Evolutionary conservation across 2,888 invertebrate species (phyloP).

Genomic region (Patella ulyssiponensis): DNA sequence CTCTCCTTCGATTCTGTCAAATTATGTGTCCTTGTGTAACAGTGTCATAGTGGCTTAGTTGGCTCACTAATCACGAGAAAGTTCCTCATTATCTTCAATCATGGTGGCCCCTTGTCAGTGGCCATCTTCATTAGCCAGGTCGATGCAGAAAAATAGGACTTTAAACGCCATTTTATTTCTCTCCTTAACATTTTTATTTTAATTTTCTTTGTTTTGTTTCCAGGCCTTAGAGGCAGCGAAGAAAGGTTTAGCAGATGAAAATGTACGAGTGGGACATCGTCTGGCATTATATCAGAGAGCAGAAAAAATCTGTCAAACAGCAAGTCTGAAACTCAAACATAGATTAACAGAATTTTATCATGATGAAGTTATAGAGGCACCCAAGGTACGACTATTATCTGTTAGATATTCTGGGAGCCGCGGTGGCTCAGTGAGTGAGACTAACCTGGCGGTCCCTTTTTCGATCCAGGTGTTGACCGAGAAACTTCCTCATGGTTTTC

Average conservation of each 20-base stretch:
- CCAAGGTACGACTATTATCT: slow-evolving; percentile 56
- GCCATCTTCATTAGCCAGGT: not conserved
- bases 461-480: too few species aligned
- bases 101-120: not conserved
- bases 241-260: slow-evolving; percentile 67
- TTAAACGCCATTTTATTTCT: not conserved
- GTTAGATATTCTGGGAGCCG: slow-evolving; percentile 16
- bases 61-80: too few species aligned
- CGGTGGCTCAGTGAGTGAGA: too few species aligned
- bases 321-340: slow-evolving; percentile 55
- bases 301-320: slow-evolving; percentile 66
- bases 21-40: too few species aligned
- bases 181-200: not conserved
- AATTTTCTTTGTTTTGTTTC: slow-evolving; percentile 13
- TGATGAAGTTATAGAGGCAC: slow-evolving; percentile 57
- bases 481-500: too few species aligned
- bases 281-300: slow-evolving; percentile 72
- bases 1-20: too few species aligned
- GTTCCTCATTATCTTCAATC: too few species aligned
- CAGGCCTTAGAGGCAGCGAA: slow-evolving; percentile 70
- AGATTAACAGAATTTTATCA: slow-evolving; percentile 57
- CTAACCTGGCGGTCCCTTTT: not conserved
- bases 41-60: too few species aligned
- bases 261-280: slow-evolving; percentile 70
- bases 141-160: not conserved